Evolutionary conservation across 2,113 vertebrate species (phyloP), one percentile per base, ranked within the genome.

Genomic region (Eretmochelys imbricata): DNA sequence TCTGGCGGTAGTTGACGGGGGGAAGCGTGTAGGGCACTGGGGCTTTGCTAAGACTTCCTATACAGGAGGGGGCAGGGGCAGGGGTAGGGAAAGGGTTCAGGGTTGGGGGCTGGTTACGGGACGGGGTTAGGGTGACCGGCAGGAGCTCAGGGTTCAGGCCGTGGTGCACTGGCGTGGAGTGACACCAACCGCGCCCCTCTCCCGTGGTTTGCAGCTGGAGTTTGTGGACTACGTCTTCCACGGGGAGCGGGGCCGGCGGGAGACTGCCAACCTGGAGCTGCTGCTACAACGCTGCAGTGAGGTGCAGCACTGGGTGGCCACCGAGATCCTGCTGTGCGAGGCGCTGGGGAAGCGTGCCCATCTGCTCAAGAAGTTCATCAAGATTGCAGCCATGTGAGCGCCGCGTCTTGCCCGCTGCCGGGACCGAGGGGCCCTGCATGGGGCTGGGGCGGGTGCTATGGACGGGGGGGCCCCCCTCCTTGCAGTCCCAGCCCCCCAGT

Each of bases 301-400:
- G 91, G 99, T 99, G 95, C 99, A 99, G 94, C 99, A 99, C 98
- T 99, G 99, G 99, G 99, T 99, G 48, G 99, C 99, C 97, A 99
- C 99, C 0, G 99, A 99, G 98, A 99, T 99, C 96, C 98, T 99
- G 94, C 99, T 99, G 97, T 99, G 99, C 62, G 99, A 99, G 95
- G 98, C 98, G 1, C 98, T 99, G 75, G 99, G 99, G 3, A 99
- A 99, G 96, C 98, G 99, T 2, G 96, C 99, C 31, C 99, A 99
- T 95, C 99, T 99, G 85, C 99, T 99, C 84, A 99, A 99, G 97
- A 99, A 99, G 97, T 99, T 99, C 97, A 99, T 99, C 98, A 99
- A 99, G 98, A 99, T 99, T 12, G 99, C 99, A 0, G 99, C 99
- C 27, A 98, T 99, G 99, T 99, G 98, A 99, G 99, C 94, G 5